Conservation (phyloP, 1,140 invertebrate species). For the Hyposmocoma kahamanoa region DNA sequence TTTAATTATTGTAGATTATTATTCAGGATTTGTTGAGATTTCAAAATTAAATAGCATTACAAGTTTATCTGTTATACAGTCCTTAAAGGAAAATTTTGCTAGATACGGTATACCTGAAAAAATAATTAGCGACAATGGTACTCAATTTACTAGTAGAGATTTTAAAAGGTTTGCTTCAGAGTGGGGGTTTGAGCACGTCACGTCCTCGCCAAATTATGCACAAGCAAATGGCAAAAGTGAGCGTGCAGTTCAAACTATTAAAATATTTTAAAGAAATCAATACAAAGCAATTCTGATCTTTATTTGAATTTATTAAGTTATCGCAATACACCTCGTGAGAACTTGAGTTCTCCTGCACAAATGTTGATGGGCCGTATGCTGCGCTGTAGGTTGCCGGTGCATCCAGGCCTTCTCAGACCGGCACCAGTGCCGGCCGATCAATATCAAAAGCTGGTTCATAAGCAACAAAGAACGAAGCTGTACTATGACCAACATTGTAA, state of each 20-base stretch:
- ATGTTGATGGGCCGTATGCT: slow-evolving; percentile 16
- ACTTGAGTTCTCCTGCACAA: slow-evolving; percentile 16
- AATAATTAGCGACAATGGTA: slow-evolving; percentile 47
- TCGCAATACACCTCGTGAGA: slow-evolving; percentile 13
- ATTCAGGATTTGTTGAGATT: slow-evolving; percentile 16
- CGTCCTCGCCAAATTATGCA: slow-evolving; percentile 44
- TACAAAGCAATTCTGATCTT: slow-evolving; percentile 10
- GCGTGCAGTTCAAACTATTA: slow-evolving; percentile 42
- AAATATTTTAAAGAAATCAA: slow-evolving; percentile 38
- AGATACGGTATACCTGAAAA: slow-evolving; percentile 43
- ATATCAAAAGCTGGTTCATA: background rate
- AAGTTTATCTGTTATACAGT: background rate
- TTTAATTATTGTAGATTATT: slow-evolving; percentile 21
- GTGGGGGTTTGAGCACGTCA: slow-evolving; percentile 50
- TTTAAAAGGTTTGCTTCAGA: slow-evolving; percentile 52
- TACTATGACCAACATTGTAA: background rate
- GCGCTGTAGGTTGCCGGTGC: background rate
- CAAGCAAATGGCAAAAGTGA: slow-evolving; percentile 54
- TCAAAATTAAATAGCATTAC: slow-evolving; percentile 5
- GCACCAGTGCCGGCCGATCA: background rate
- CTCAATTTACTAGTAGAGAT: slow-evolving; percentile 42
- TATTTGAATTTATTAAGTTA: slow-evolving; percentile 15
- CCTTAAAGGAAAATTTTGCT: background rate
- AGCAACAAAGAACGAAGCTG: background rate
- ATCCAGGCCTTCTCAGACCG: background rate